Base-by-base conservation (phyloP, 2,888 invertebrate species). In the Stomorhina lunata region DNA sequence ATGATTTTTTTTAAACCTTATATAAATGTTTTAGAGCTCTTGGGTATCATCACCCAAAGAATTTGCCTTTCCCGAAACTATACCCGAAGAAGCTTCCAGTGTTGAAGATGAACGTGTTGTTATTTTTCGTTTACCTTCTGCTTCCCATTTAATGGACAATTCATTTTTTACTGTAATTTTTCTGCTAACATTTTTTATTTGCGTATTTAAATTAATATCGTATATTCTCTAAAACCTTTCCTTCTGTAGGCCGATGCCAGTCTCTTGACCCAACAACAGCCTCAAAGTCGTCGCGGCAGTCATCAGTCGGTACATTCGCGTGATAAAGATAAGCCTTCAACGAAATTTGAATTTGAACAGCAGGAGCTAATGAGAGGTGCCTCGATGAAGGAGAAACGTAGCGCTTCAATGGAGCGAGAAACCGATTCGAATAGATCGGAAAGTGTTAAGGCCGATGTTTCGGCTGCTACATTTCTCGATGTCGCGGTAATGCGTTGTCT, bases 401-500 rank as follows among this genome's bases (percentile, higher is more conserved):
- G 93, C 59, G 92, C 93, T 80, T 95, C 96, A 4, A 94, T 95
- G 7, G 96, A 96, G 86, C 95, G 95, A 87, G 95, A 95, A n/a
- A 89, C 95, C 22, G 95, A 95, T 61, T 89, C 95, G 22, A 95
- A 95, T 48, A 94, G 95, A 85, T 88, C 89, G 9, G 90, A 90
- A 37, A 88, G 87, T 40, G 81, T 86, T 2, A 90, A 89, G 71
- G 88, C 87, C 27, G 94, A 96, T 92, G 93, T 96, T 1, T 93
- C 95, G 12, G 95, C 96, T 20, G 99, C 99, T 0, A 98, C 98
- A 1, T 99, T 98, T 90, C 92, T 99, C 73, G 99, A 99, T 90
- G 97, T 99, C 0, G 98, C 98, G 2, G 98, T 99, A 0, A 91
- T 99, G 71, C 93, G 99, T 66, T 99, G 99, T 89, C 93, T 99